phyloP scores from a whole-genome alignment of 2,888 invertebrate genomes.

The Ctena decussata region DNA sequence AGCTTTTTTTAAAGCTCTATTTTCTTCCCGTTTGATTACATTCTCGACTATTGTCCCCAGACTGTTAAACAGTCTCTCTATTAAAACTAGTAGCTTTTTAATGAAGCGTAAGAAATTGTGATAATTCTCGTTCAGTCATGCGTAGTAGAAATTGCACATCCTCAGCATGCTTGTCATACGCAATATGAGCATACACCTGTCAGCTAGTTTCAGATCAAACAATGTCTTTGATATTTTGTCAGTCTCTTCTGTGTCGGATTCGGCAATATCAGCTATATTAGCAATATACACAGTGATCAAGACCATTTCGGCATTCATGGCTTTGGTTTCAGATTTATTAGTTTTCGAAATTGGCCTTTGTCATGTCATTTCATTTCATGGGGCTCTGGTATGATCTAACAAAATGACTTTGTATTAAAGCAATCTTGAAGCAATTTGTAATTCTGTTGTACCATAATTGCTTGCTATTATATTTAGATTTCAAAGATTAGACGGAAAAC shows the following conservation, averaged over 20 bases:
- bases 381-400: neutral
- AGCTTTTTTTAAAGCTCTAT: constrained; percentile 14
- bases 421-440: neutral
- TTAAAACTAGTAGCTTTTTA: constrained; percentile 55
- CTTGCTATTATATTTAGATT: too few species aligned
- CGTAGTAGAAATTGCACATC: constrained; percentile 44
- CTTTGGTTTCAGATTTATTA: neutral
- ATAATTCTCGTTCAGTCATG: constrained; percentile 50
- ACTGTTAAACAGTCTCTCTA: constrained; percentile 45
- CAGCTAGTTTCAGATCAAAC: constrained; percentile 11
- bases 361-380: neutral
- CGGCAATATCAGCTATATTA: neutral
- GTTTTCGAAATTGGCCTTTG: neutral
- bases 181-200: constrained; percentile 64
- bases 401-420: neutral
- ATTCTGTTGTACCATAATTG: too few species aligned
- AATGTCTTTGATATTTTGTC: neutral
- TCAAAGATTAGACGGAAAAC: too few species aligned
- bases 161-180: constrained; percentile 57
- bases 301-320: neutral
- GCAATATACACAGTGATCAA: neutral
- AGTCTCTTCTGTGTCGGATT: neutral
- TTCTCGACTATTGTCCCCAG: constrained; percentile 51
- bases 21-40: constrained; percentile 63
- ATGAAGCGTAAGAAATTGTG: constrained; percentile 28